Evolutionary conservation across 2,797 vertebrate genomes (phyloP).

Genomic region (Chromis chromis): DNA sequence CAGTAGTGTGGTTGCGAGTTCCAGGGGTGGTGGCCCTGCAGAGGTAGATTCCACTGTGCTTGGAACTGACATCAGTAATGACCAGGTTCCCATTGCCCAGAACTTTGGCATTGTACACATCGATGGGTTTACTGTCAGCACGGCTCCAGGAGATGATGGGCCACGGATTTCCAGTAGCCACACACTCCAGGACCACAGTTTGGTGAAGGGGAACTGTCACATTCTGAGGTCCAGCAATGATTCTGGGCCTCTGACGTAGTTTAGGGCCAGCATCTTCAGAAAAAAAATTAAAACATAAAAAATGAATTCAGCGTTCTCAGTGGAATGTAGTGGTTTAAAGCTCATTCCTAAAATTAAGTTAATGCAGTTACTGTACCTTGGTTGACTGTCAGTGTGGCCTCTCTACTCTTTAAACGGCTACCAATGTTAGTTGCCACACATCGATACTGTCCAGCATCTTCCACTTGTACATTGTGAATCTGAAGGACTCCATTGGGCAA

Average conservation of each 20-base stretch:
- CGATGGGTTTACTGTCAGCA: conserved; percentile 94
- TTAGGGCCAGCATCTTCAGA: conserved; percentile 81
- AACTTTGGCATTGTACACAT: conserved; percentile 94
- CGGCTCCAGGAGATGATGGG: conserved; percentile 98
- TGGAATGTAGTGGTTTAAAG: not conserved
- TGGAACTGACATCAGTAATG: conserved; percentile 88
- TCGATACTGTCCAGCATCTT: conserved; percentile 91
- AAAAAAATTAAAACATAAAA: conserved; percentile 11
- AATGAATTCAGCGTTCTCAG: conserved; percentile 7
- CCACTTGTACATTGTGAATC: conserved; percentile 89
- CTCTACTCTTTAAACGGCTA: conserved; percentile 87
- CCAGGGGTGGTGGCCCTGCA: conserved; percentile 95
- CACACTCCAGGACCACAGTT: conserved; percentile 93
- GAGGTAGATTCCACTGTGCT: conserved; percentile 91
- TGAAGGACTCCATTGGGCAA: conserved; percentile 94
- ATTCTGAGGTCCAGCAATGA: conserved; percentile 94
- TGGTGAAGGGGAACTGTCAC: conserved; percentile 89
- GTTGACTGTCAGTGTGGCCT: conserved; percentile 88
- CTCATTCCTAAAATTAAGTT: not conserved
- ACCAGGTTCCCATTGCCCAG: conserved; percentile 95
- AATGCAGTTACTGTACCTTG: conserved; percentile 84
- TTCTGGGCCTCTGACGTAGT: conserved; percentile 88
- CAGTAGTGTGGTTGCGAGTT: conserved; percentile 94
- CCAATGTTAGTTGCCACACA: conserved; percentile 90
- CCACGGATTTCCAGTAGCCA: conserved; percentile 93